Evolutionary conservation across 92 coral and sea anemone genomes (phyloP).

Genomic region (Montipora capitata): DNA sequence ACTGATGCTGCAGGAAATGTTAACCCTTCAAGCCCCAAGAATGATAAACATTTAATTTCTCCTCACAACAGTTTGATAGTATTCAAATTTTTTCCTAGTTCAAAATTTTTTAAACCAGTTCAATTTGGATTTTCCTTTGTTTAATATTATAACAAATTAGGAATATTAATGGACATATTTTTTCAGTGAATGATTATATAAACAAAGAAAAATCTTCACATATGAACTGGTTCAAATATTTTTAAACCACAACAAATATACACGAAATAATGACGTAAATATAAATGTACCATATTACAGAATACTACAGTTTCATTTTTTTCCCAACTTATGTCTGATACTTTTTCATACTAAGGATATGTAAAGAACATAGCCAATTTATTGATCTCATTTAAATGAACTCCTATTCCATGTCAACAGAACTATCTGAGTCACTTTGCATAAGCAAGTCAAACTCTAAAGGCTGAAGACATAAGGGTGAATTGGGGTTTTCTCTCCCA

Average conservation of each 20-base stretch:
- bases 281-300: not conserved
- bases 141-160: too few species aligned
- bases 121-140: too few species aligned
- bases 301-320: not conserved
- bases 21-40: not conserved
- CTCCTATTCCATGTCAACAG: slow-evolving; percentile 6
- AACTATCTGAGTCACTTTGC: too few species aligned
- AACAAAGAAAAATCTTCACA: too few species aligned
- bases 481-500: slow-evolving; percentile 23
- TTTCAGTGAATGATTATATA: not conserved
- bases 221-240: not conserved
- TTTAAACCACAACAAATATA: not conserved
- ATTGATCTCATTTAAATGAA: not conserved
- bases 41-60: not conserved
- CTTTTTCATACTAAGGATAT: not conserved
- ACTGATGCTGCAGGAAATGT: not conserved
- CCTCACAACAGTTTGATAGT: not conserved
- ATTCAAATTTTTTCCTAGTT: too few species aligned
- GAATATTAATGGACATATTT: too few species aligned
- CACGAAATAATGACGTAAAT: not conserved
- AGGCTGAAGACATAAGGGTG: not conserved
- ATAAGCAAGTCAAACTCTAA: too few species aligned
- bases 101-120: too few species aligned
- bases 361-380: too few species aligned
- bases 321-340: not conserved